Conservation (phyloP, 2,797 vertebrate species). For the Cynopterus sphinx region DNA sequence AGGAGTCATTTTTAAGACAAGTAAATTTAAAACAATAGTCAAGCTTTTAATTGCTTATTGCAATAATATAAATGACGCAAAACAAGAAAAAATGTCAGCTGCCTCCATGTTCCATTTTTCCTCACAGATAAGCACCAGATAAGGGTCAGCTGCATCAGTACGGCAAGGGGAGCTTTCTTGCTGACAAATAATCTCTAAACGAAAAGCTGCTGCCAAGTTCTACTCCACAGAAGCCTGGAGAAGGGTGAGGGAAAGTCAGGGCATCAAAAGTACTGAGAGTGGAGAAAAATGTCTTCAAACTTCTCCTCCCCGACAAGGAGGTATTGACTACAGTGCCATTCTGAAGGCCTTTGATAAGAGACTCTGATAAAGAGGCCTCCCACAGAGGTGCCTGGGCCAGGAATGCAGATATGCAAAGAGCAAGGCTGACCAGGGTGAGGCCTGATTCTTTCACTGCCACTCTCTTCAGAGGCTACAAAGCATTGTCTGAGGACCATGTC, state of each 20-base stretch:
- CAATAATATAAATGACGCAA: not conserved
- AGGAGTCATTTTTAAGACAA: not conserved
- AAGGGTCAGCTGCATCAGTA: not conserved
- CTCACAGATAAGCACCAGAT: not conserved
- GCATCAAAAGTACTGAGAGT: not conserved
- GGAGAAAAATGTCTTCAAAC: not conserved
- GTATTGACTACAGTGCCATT: rapidly evolving
- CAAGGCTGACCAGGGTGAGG: not conserved
- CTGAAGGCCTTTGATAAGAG: rapidly evolving
- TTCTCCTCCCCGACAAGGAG: not conserved
- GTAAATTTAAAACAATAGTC: not conserved
- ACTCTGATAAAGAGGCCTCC: not conserved
- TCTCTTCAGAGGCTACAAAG: not conserved
- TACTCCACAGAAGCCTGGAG: rapidly evolving
- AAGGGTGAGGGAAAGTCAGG: not conserved
- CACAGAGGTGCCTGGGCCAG: no score
- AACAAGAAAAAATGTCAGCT: not conserved
- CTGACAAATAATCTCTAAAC: not conserved
- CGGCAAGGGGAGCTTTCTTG: no score
- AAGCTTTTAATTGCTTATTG: not conserved
- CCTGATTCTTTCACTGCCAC: not conserved
- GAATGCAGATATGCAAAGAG: not conserved
- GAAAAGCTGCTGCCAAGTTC: not conserved
- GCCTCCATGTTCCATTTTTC: not conserved
- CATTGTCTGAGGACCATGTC: not conserved